A percentile compares a stretch with the other conserved stretches of the same genome.
phyloP scores from a whole-genome alignment of 2,888 invertebrate genomes.

The Caenorhabditis sinica region DNA sequence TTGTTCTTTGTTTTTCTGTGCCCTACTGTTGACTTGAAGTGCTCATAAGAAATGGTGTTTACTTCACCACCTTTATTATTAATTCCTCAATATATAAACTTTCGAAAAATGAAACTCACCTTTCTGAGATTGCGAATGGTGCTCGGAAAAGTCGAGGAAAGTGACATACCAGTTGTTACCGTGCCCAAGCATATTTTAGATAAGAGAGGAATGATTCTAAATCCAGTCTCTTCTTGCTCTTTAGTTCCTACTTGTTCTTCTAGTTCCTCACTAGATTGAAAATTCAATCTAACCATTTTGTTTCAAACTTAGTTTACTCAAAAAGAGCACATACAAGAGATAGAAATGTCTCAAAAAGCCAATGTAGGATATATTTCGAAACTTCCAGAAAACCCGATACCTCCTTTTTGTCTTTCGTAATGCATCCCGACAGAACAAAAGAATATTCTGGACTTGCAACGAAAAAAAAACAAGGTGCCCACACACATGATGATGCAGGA shows the following conservation, averaged over 20 bases:
- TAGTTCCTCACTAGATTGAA: slow-evolving; percentile 1
- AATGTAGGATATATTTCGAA: no score
- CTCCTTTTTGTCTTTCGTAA: slow-evolving; percentile 13
- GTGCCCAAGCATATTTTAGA: slow-evolving; percentile 50
- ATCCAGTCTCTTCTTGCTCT: background rate
- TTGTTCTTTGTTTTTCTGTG: slow-evolving; percentile 62
- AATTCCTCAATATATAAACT: slow-evolving; percentile 26
- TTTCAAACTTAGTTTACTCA: slow-evolving; percentile 35
- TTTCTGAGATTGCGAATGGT: slow-evolving; percentile 34
- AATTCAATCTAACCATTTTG: slow-evolving; percentile 27
- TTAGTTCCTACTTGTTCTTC: slow-evolving; percentile 10
- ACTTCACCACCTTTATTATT: slow-evolving; percentile 48
- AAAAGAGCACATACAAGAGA: background rate
- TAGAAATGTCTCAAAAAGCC: background rate
- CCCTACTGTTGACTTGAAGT: slow-evolving; percentile 58
- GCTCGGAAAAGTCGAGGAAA: slow-evolving; percentile 47
- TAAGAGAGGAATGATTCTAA: background rate
- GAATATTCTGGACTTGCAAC: slow-evolving; percentile 18
- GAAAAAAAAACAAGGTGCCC: slow-evolving; percentile 8
- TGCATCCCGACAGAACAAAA: slow-evolving; percentile 25
- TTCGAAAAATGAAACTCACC: slow-evolving; percentile 29
- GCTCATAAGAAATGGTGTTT: slow-evolving; percentile 48
- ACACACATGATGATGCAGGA: slow-evolving; percentile 36
- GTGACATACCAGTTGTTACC: slow-evolving; percentile 48
- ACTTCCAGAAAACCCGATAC: background rate